phyloP scores from a whole-genome alignment of 2,797 vertebrate species.

The Sebastes dallii region DNA sequence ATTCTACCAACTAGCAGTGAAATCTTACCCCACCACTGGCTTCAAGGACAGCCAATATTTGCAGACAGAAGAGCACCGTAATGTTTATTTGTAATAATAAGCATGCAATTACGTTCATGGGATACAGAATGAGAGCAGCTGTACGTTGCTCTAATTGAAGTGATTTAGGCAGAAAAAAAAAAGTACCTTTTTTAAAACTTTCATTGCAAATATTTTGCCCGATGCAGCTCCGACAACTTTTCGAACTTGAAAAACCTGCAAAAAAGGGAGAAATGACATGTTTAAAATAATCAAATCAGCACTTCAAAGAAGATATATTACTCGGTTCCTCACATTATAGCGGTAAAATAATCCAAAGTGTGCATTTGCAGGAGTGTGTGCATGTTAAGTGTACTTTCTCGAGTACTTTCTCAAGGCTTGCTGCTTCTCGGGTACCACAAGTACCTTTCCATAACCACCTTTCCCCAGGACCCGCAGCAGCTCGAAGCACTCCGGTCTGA shows the following conservation, averaged over 20 bases:
- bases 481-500: conserved; percentile 97
- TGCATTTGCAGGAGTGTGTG: neutral
- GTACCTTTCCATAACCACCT: conserved; percentile 98
- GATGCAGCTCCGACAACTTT: conserved; percentile 94
- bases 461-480: conserved; percentile 95
- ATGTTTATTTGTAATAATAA: conserved; percentile 47
- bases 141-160: neutral
- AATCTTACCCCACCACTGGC: conserved; percentile 64
- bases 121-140: neutral
- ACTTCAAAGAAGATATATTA: neutral
- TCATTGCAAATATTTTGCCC: conserved; percentile 99
- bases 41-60: conserved; percentile 62
- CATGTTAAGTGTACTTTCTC: neutral
- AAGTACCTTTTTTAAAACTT: conserved; percentile 98
- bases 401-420: neutral
- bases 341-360: neutral
- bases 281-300: neutral
- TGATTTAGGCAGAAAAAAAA: neutral
- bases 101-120: conserved; percentile 6
- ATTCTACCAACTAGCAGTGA: conserved; percentile 56
- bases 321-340: neutral
- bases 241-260: conserved; percentile 96
- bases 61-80: conserved; percentile 47
- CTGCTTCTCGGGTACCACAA: neutral
- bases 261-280: neutral